phyloP scores from a whole-genome alignment of 2,888 invertebrate species.

The Parnassius apollo region DNA sequence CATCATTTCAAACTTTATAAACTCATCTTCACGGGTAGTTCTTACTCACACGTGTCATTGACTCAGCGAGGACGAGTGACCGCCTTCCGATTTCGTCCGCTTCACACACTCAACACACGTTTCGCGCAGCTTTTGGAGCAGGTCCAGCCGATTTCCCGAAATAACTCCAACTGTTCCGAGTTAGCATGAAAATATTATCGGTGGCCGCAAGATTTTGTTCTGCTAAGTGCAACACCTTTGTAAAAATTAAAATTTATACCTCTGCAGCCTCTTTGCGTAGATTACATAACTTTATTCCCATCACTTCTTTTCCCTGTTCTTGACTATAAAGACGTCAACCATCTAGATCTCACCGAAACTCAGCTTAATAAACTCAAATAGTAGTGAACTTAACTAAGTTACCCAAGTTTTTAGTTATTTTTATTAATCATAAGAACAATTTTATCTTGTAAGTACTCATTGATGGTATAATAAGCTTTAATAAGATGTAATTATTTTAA shows the following conservation, averaged over 20 bases:
- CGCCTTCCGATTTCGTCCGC: conserved; percentile 62
- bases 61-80: conserved; percentile 72
- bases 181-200: conserved; percentile 61
- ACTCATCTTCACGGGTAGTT: conserved; percentile 31
- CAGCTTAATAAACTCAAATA: too few relatives aligned
- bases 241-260: neutral
- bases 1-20: conserved; percentile 27
- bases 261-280: too few relatives aligned
- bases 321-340: too few relatives aligned
- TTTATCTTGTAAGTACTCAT: too few relatives aligned
- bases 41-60: conserved; percentile 64
- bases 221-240: conserved; percentile 32
- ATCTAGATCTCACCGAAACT: too few relatives aligned
- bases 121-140: conserved; percentile 63
- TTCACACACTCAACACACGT: conserved; percentile 5
- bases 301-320: too few relatives aligned
- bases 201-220: conserved; percentile 50
- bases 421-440: too few relatives aligned
- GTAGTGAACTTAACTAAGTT: neutral
- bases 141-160: conserved; percentile 75
- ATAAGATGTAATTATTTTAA: too few relatives aligned
- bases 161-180: conserved; percentile 65
- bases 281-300: too few relatives aligned
- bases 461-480: too few relatives aligned
- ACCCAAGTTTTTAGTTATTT: too few relatives aligned